These are phyloP conservation scores for Brevimyrus niger DNA, from an alignment of 2,113 vertebrate genomes.

Conservation along the genomic window DNA sequence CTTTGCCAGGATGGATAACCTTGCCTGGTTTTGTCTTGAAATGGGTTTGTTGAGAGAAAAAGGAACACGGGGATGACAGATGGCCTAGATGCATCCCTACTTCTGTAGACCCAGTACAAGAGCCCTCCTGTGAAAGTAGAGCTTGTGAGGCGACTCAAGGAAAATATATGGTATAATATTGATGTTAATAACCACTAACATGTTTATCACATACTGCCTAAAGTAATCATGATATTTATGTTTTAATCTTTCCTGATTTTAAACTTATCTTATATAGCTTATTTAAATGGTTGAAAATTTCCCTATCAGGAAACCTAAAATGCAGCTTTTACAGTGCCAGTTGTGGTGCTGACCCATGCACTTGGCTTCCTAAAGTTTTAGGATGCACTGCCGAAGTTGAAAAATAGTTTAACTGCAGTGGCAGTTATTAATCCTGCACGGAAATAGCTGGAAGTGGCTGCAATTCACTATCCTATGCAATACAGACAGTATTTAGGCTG, in stretches of 20 bases:
- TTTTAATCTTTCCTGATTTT: neutral
- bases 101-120: neutral
- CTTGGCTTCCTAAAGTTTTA: neutral
- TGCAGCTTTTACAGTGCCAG: neutral
- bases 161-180: neutral
- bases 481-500: neutral
- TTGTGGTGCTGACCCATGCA: neutral
- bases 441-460: neutral
- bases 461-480: neutral
- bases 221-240: neutral
- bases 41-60: conserved; percentile 3
- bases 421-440: neutral
- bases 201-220: neutral
- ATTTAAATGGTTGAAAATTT: neutral
- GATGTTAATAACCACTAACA: neutral
- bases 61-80: neutral
- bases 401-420: neutral
- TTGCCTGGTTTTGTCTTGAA: conserved; percentile 7
- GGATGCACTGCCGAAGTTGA: neutral
- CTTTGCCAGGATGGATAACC: neutral
- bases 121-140: neutral
- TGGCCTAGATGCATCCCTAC: neutral
- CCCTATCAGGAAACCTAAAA: neutral
- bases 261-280: neutral
- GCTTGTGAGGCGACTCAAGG: neutral